Conservation (phyloP, 2,888 invertebrate species). For the Endomychus coccineus region DNA sequence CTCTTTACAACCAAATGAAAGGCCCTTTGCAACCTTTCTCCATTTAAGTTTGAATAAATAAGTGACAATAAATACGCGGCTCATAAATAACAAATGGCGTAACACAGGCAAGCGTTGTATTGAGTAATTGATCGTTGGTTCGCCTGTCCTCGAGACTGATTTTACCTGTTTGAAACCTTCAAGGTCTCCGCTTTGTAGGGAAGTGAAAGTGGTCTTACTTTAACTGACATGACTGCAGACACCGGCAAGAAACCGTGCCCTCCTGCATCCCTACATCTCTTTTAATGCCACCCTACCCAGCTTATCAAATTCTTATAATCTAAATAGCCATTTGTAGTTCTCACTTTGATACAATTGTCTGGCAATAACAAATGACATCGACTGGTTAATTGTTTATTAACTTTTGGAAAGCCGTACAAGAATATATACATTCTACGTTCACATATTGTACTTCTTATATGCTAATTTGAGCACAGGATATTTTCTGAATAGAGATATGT, state of each 20-base stretch:
- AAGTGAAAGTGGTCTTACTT: slow-evolving; percentile 47
- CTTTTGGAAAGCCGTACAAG: too few relatives aligned
- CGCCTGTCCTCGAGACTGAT: slow-evolving; percentile 45
- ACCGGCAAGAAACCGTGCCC: neutral
- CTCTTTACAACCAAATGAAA: too few relatives aligned
- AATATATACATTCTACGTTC: too few relatives aligned
- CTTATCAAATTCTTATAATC: too few relatives aligned
- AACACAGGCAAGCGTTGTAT: slow-evolving; percentile 38
- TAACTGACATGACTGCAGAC: slow-evolving; percentile 35
- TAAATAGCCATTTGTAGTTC: too few relatives aligned
- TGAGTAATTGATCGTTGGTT: slow-evolving; percentile 42
- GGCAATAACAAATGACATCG: too few relatives aligned
- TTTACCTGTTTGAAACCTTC: slow-evolving; percentile 46
- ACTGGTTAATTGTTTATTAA: too few relatives aligned
- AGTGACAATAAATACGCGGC: slow-evolving; percentile 28
- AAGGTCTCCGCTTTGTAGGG: slow-evolving; percentile 46
- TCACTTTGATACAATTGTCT: too few relatives aligned
- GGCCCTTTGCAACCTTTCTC: slow-evolving; percentile 16
- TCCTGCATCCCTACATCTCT: slow-evolving; percentile 3
- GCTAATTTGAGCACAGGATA: too few relatives aligned
- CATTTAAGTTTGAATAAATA: slow-evolving; percentile 11
- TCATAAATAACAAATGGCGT: slow-evolving; percentile 41
- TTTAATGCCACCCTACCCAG: too few relatives aligned
- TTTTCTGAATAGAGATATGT: too few relatives aligned
- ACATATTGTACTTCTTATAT: too few relatives aligned